These are phyloP conservation scores for Arctopsyche grandis DNA, from an alignment of 1,140 invertebrate species.

Conservation along the genomic window DNA sequence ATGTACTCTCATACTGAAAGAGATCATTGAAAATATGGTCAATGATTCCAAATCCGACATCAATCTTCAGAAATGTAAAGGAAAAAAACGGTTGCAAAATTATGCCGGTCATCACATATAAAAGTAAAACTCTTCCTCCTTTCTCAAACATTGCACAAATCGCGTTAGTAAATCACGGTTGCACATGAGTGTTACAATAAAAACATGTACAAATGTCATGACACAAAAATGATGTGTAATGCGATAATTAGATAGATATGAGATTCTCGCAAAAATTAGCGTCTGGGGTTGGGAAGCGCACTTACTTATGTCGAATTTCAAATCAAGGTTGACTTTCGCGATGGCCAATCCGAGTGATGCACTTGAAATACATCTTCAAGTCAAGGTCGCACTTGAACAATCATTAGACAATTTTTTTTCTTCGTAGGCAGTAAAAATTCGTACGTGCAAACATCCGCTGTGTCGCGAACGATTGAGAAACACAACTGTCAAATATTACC, in stretches of 20 bases:
- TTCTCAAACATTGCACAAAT: slow-evolving; percentile 14
- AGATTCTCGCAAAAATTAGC: too few species aligned
- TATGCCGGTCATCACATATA: slow-evolving; percentile 2
- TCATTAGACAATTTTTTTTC: slow-evolving; percentile 10
- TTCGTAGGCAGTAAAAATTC: not conserved
- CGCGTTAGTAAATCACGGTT: slow-evolving; percentile 6
- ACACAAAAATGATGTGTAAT: too few species aligned
- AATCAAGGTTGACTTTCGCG: not conserved
- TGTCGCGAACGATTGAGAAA: not conserved
- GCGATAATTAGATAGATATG: too few species aligned
- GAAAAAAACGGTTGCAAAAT: not conserved
- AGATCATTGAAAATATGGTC: too few species aligned
- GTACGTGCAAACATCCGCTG: slow-evolving; percentile 20
- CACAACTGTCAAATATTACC: too few species aligned
- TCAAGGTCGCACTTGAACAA: slow-evolving; percentile 9
- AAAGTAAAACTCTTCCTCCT: slow-evolving; percentile 1
- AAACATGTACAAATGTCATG: too few species aligned
- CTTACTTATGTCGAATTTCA: too few species aligned
- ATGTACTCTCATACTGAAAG: too few species aligned
- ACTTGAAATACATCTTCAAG: slow-evolving; percentile 29
- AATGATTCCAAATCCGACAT: too few species aligned
- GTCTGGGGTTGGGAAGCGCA: too few species aligned
- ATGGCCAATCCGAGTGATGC: not conserved
- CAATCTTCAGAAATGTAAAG: not conserved
- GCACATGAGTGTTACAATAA: not conserved